Evolutionary conservation across 1,140 invertebrate species (phyloP), one percentile per base, ranked within the genome.

Genomic region (Drosophila ohnishii): DNA sequence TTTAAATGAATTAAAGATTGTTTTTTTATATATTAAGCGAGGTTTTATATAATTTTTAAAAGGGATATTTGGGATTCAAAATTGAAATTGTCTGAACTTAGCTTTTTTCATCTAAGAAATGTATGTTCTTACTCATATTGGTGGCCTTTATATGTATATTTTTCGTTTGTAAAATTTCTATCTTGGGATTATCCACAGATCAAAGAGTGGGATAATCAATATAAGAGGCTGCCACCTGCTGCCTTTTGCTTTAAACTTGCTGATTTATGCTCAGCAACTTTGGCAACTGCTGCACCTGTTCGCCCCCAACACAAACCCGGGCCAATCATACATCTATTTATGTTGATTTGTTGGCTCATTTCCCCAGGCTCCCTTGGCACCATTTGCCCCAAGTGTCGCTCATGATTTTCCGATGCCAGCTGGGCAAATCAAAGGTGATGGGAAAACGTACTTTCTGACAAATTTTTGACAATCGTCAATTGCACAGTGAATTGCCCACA

Each of bases 401-500:
- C 61, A 48, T 35, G 44, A 44, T 47, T 56, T 57, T 8, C 50
- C 28, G 32, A 10, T 47, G 48, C 39, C 58, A 39, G 60, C 10
- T 22, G 48, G 48, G 28, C 22, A 73, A 79, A 72, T 83, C 84
- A 70, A 76, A 71, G 71, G 65, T 78, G 65, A 69, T 74, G 64
- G 42, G 50, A 70, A 39, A 70, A 74, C 58, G 60, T 75, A 80
- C 44, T 57, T 60, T 87, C 75, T 87, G 83, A 87, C 84, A 87
- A 87, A 83, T 87, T 88, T 80, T 77, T 80, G 84, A 80, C 84
- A 87, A 79, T 87, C 83, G 60, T 88, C 83, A 88, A 87, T 88
- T 83, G 82, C 55, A 56, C 80, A 57, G 44, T 30, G 66, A 67
- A 83, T 78, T 67, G 56, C 67, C 53, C 50, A 22, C 10, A 5